Percentiles rank a stretch among this genome's conserved stretches.
These are phyloP conservation scores for Lycocorax pyrrhopterus DNA, from an alignment of 2,113 vertebrate species.

Conservation along the genomic window DNA sequence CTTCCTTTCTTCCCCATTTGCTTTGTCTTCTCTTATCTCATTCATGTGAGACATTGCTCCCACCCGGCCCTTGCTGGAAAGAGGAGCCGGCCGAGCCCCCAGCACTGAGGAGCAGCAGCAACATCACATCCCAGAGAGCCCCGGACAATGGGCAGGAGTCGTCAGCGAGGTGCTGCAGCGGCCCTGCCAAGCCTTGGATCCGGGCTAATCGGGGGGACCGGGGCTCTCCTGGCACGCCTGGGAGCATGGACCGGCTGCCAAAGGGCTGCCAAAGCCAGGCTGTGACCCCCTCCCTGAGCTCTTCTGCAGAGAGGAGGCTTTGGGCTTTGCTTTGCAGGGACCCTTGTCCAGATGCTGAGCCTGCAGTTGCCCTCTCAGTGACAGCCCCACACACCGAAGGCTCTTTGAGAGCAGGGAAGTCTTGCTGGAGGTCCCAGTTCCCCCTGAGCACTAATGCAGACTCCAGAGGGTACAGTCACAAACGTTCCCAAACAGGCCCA, in stretches of 20 bases:
- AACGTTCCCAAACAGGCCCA: rapidly evolving
- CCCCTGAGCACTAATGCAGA: not conserved
- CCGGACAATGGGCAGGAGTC: not conserved
- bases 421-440: not conserved
- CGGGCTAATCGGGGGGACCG: not conserved
- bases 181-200: not conserved
- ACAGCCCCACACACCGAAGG: not conserved
- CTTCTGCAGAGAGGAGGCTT: not conserved
- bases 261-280: not conserved
- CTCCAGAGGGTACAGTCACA: not conserved
- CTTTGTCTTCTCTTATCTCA: constrained; percentile 70
- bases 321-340: not conserved
- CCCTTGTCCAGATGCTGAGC: not conserved
- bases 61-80: not conserved
- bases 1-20: constrained; percentile 67
- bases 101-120: not conserved
- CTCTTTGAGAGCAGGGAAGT: not conserved
- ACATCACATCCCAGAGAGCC: not conserved
- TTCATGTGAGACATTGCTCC: constrained; percentile 62
- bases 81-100: not conserved
- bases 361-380: not conserved
- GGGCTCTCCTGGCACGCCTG: not conserved
- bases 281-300: not conserved
- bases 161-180: not conserved
- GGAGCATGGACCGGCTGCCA: rapidly evolving